Conservation (phyloP, 2,888 invertebrate genomes). For the Oscheius sp. region DNA sequence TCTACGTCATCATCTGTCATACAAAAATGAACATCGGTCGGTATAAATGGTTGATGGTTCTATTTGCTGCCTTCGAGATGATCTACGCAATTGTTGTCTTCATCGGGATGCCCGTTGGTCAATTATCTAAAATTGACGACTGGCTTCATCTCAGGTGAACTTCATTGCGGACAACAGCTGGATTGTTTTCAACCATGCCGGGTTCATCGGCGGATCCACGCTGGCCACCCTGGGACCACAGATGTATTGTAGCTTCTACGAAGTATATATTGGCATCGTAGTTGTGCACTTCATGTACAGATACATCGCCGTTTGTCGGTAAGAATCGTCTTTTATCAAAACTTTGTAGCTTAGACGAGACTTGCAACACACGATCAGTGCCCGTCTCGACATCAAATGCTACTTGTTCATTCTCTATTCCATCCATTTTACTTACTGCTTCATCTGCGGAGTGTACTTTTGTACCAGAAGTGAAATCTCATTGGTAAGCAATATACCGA, state of each 20-base stretch:
- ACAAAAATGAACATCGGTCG: conserved; percentile 14
- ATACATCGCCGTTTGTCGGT: conserved; percentile 12
- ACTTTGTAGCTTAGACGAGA: neutral
- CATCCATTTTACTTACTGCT: neutral
- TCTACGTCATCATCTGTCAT: neutral
- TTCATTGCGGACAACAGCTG: conserved; percentile 7
- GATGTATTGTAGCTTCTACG: conserved; percentile 13
- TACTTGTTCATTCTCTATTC: neutral
- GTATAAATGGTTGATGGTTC: conserved; percentile 6
- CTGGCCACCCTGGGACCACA: conserved; percentile 7
- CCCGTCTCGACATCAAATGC: no score
- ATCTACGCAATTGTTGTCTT: conserved; percentile 12
- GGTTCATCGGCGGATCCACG: neutral
- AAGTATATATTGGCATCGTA: conserved; percentile 11
- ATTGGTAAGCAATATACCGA: neutral
- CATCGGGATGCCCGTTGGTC: conserved; percentile 12
- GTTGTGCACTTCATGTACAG: conserved; percentile 14
- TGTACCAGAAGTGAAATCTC: neutral
- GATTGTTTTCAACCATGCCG: conserved; percentile 9
- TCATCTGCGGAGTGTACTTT: neutral
- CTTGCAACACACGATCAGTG: neutral
- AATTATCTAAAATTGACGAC: neutral
- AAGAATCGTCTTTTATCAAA: neutral
- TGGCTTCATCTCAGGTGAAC: neutral
- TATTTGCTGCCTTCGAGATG: conserved; percentile 3